Conservation (phyloP, 1,140 invertebrate genomes). For the Sarcophaga bullata region DNA sequence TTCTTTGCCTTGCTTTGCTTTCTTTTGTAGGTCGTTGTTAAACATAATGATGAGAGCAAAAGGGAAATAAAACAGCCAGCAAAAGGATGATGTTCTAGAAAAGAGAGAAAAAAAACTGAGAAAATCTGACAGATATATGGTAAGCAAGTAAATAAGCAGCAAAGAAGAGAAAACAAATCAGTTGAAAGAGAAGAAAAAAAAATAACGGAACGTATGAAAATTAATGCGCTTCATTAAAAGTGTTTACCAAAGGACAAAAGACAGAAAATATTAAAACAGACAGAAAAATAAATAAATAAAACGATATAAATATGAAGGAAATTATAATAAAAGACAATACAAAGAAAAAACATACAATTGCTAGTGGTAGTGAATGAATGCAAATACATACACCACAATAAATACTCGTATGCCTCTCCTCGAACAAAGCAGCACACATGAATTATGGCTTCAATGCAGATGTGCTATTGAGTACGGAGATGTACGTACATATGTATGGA, state of each 20-base stretch:
- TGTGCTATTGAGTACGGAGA: not conserved
- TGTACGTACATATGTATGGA: not conserved
- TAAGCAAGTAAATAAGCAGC: too few species aligned
- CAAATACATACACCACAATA: not conserved
- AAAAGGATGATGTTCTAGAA: too few species aligned
- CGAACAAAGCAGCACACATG: not conserved
- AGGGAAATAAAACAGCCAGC: too few species aligned
- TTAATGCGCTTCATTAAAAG: constrained; percentile 26
- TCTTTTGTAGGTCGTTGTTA: not conserved
- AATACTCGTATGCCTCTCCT: not conserved
- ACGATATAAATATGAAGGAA: too few species aligned
- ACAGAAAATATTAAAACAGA: constrained; percentile 13
- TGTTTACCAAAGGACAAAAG: constrained; percentile 11
- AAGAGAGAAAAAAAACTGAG: too few species aligned
- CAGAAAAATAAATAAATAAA: too few species aligned
- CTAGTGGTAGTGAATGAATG: not conserved
- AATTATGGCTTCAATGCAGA: constrained; percentile 14
- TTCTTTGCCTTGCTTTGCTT: not conserved
- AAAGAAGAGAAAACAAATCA: not conserved
- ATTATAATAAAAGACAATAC: too few species aligned
- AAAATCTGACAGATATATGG: too few species aligned
- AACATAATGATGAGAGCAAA: not conserved
- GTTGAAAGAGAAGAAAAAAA: too few species aligned
- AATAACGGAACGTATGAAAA: not conserved
- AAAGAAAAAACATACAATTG: too few species aligned